These are phyloP conservation scores for Caloenas nicobarica DNA, from an alignment of 2,113 vertebrate genomes.

Conservation along the genomic window DNA sequence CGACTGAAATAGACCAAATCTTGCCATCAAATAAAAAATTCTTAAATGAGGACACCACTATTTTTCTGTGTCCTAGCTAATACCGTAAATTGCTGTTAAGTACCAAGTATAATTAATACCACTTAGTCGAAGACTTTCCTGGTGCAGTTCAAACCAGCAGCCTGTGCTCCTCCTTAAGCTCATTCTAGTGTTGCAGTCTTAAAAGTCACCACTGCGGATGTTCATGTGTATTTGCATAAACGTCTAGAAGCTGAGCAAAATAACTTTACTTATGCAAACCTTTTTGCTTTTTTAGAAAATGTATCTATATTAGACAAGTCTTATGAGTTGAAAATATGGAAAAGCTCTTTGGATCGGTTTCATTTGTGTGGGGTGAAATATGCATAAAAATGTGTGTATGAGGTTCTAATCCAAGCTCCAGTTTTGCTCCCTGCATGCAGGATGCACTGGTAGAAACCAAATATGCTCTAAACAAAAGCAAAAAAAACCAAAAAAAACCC, in stretches of 20 bases:
- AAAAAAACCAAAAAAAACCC: neutral
- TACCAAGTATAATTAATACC: neutral
- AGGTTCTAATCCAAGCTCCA: neutral
- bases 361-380: neutral
- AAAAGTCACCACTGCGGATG: neutral
- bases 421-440: neutral
- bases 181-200: neutral
- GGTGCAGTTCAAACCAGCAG: neutral
- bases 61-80: neutral
- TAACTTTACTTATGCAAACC: rapidly evolving
- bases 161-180: neutral
- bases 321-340: neutral
- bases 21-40: neutral
- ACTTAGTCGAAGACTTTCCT: neutral
- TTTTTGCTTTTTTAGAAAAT: neutral
- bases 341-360: neutral
- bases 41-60: rapidly evolving
- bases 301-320: neutral
- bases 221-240: neutral
- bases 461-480: neutral
- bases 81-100: neutral
- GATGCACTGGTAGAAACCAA: neutral
- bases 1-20: neutral
- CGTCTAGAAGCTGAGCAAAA: neutral
- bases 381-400: neutral